These are phyloP conservation scores for Margaritifera margaritifera DNA, from an alignment of 2,888 invertebrate genomes.

Conservation along the genomic window DNA sequence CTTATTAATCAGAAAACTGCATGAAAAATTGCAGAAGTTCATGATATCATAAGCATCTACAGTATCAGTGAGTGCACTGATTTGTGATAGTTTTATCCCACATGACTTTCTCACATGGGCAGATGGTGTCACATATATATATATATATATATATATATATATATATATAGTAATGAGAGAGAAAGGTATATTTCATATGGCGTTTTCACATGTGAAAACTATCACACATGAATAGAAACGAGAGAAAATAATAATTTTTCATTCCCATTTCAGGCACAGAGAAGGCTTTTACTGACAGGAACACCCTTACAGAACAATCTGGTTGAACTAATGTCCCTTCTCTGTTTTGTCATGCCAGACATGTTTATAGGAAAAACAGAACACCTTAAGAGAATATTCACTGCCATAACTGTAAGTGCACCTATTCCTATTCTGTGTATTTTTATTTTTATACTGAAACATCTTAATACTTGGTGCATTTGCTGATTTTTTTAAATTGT, in stretches of 20 bases:
- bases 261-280: conserved; percentile 77
- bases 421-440: not conserved
- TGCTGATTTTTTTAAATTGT: no score
- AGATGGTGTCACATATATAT: no score
- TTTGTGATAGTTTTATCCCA: no score
- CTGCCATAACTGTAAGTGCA: conserved; percentile 71
- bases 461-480: no score
- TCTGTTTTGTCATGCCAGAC: conserved; percentile 97
- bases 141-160: no score
- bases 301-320: conserved; percentile 97
- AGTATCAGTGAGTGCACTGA: no score
- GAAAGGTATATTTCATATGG: not conserved
- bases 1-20: no score
- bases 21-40: no score
- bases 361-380: conserved; percentile 91
- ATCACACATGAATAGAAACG: not conserved
- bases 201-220: not conserved
- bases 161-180: no score
- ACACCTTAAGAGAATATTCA: conserved; percentile 89
- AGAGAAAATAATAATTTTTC: not conserved
- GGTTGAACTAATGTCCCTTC: conserved; percentile 93
- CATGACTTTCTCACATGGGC: no score
- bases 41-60: no score
- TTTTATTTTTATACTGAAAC: no score
- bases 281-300: conserved; percentile 91